phyloP scores from a whole-genome alignment of 2,888 invertebrate species.

The Sphaerophoria rueppellii region DNA sequence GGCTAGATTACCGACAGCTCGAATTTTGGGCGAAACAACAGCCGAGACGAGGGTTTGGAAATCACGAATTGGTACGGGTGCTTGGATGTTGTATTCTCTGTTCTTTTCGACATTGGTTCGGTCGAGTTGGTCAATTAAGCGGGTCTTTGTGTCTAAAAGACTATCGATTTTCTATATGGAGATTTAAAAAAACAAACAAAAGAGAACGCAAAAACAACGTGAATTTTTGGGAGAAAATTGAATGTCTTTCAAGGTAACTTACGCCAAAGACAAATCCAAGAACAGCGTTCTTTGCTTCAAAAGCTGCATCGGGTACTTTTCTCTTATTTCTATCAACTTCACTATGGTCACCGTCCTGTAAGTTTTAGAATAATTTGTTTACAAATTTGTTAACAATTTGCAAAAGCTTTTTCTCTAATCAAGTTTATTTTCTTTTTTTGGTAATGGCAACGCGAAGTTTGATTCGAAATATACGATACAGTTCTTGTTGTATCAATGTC shows the following conservation, averaged over 20 bases:
- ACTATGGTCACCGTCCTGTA: slow-evolving; percentile 82
- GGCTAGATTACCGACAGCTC: slow-evolving; percentile 87
- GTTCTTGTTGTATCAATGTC: too few relatives aligned
- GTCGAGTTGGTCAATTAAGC: slow-evolving; percentile 87
- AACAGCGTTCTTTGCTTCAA: slow-evolving; percentile 90
- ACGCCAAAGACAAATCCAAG: slow-evolving; percentile 93
- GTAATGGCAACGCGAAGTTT: background rate
- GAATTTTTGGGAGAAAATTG: background rate
- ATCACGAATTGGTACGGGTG: slow-evolving; percentile 85
- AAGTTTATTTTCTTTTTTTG: background rate
- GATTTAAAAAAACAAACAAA: slow-evolving; percentile 77
- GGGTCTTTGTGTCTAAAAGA: slow-evolving; percentile 90
- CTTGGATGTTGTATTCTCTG: slow-evolving; percentile 88
- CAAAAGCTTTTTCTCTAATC: background rate
- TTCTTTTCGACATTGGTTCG: slow-evolving; percentile 89
- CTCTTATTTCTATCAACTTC: slow-evolving; percentile 87
- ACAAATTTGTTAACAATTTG: background rate
- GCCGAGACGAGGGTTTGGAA: slow-evolving; percentile 87
- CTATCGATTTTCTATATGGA: slow-evolving; percentile 90
- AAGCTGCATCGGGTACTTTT: slow-evolving; percentile 87
- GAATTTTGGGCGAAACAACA: slow-evolving; percentile 88
- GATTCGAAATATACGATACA: too few relatives aligned
- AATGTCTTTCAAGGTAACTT: slow-evolving; percentile 81
- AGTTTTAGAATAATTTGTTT: slow-evolving; percentile 61
- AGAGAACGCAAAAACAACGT: background rate